phyloP scores from a whole-genome alignment of 2,797 vertebrate genomes.

The Limosa lapponica region DNA sequence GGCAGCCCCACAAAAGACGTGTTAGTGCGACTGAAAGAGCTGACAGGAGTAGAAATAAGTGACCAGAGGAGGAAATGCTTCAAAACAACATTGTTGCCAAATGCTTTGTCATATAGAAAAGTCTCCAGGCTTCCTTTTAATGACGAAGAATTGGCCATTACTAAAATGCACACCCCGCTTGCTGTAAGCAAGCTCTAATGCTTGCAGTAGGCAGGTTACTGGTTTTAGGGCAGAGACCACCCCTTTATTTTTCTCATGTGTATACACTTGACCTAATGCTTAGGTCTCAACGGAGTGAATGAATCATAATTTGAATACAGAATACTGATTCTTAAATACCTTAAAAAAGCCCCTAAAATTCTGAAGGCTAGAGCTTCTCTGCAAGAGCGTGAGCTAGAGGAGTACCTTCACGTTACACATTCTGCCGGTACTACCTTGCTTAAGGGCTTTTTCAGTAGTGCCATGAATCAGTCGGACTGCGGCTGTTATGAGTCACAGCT shows the following conservation, averaged over 20 bases:
- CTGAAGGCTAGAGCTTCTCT: background rate
- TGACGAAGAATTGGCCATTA: constrained; percentile 27
- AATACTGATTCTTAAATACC: background rate
- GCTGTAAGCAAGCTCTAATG: background rate
- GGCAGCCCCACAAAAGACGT: background rate
- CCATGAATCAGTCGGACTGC: background rate
- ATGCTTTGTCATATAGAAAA: constrained; percentile 63
- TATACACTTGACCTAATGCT: background rate
- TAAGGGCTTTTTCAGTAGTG: background rate
- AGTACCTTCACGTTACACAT: background rate
- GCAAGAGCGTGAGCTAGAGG: background rate
- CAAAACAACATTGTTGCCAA: constrained; percentile 57
- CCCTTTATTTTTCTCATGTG: background rate
- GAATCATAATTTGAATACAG: background rate
- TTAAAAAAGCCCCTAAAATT: constrained; percentile 30
- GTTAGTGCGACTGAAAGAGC: constrained; percentile 19
- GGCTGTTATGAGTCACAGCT: constrained; percentile 15
- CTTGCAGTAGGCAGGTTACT: background rate
- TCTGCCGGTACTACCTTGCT: background rate
- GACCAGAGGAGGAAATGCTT: constrained; percentile 53
- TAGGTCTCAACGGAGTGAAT: background rate
- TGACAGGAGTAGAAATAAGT: constrained; percentile 60
- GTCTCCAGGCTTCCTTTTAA: constrained; percentile 49
- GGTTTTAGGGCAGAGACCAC: background rate
- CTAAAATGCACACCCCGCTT: background rate